phyloP scores from a whole-genome alignment of 2,797 vertebrate species.

The Anisognathus igniventris region DNA sequence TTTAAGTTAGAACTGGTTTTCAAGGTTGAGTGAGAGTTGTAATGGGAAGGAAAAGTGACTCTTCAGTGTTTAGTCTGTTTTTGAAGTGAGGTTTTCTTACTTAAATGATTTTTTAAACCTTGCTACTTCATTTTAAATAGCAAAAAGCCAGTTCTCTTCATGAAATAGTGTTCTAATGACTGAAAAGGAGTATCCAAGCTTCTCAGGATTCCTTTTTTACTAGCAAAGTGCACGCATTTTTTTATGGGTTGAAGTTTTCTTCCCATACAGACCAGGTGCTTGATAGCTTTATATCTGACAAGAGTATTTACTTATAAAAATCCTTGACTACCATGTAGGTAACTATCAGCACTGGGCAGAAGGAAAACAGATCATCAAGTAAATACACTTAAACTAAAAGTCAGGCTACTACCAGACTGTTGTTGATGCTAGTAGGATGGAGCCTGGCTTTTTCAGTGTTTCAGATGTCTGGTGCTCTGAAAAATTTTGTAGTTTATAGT shows the following conservation, averaged over 20 bases:
- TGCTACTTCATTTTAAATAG: background rate
- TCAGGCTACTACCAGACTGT: background rate
- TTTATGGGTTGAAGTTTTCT: background rate
- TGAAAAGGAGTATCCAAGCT: background rate
- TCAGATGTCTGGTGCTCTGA: background rate
- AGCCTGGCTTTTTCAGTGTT: background rate
- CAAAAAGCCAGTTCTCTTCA: background rate
- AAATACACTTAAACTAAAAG: background rate
- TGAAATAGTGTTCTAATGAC: background rate
- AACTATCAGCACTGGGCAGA: background rate
- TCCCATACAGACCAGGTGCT: background rate
- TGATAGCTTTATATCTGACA: background rate
- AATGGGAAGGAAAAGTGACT: background rate
- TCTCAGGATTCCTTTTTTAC: background rate
- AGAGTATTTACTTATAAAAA: background rate
- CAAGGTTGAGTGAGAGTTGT: background rate
- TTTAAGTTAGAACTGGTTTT: background rate
- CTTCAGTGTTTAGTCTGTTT: background rate
- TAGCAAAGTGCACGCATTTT: rapidly evolving
- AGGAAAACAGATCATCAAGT: background rate
- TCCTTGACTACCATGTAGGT: background rate
- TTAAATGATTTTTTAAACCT: background rate
- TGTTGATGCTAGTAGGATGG: background rate
- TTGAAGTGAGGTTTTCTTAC: background rate
- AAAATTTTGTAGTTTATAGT: background rate